Evolutionary conservation across 2,888 invertebrate genomes (phyloP), one percentile per base, ranked within the genome.

Genomic region (Tetragnatha montana): DNA sequence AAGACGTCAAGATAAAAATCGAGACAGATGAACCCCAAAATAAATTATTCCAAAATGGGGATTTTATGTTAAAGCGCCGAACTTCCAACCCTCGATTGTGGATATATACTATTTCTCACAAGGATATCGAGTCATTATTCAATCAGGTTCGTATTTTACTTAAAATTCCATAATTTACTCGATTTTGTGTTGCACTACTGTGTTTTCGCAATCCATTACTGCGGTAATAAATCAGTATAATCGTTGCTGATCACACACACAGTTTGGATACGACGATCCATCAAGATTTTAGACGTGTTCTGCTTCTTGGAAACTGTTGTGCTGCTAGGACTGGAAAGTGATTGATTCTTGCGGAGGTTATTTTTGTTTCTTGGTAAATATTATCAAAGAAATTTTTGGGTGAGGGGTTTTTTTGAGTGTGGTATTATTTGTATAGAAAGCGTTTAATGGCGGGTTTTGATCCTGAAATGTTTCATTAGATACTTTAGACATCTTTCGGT

Each of bases 151-250:
- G 19, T 49, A 76, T 70, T 81, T 71, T 50, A 21, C 71, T 71
- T 81, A 12, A 47, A 47, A 81, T 81, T 81, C 81, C 81, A 81
- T 81, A 81, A 81, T 81, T 81, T 81, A 81, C 81, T 81, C 19
- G 81, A 71, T 60, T 82, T 74, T 82, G n/a, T 60, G 8, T 22
- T 21, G 6, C n/a, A 50, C 50, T 21, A 21, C n/a, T 73, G 74
- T 81, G 81, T 87, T 87, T 87, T 87, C 87, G 60, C 71, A 75
- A 81, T 87, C 81, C 87, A 87, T 87, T 81, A 87, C 74, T 19
- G 19, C 6, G 19, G 35, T 19, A 68, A 81, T 87, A 87, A 87
- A 87, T 87, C 87, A 87, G 75, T 73, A 73, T 49, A 70, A 51
- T 70, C 73, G 19, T 35, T 68, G 10, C 17, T 12, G 19, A 74